Percentiles rank a stretch among this genome's conserved stretches.
Conservation (phyloP, 1,140 invertebrate genomes). For the Megalonaias nervosa region DNA sequence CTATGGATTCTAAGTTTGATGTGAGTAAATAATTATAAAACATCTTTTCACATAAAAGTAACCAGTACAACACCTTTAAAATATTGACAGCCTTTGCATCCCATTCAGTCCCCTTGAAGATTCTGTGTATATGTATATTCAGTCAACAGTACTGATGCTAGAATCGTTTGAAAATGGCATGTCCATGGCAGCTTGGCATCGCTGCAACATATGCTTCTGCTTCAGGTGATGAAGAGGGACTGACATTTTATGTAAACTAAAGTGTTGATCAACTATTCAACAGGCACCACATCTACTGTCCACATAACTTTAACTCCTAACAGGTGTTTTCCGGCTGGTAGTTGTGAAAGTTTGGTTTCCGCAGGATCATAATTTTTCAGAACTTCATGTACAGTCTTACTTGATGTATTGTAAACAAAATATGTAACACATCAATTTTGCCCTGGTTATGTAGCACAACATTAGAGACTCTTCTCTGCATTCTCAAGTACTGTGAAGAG, state of each 20-base stretch:
- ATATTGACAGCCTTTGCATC: no score
- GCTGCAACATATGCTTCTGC: no score
- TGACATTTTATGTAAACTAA: constrained; percentile 17
- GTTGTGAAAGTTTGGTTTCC: constrained; percentile 1
- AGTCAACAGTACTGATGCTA: no score
- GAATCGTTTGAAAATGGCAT: constrained; percentile 8
- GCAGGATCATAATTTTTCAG: no score
- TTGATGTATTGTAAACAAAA: constrained; percentile 16
- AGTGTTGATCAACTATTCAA: constrained; percentile 3
- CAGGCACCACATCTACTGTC: constrained; percentile 1
- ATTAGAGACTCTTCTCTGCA: constrained; percentile 30
- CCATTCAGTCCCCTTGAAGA: no score
- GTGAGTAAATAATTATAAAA: no score
- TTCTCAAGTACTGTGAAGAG: constrained; percentile 12
- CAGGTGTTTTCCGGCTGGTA: neutral
- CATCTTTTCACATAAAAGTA: no score
- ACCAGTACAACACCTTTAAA: no score
- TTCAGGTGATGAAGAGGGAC: no score
- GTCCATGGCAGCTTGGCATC: neutral
- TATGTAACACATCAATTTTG: constrained; percentile 13
- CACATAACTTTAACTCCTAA: constrained; percentile 7
- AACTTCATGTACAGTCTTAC: constrained; percentile 23
- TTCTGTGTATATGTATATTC: no score
- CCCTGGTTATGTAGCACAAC: constrained; percentile 4
- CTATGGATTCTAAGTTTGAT: no score